These are phyloP conservation scores for Diadegma fenestrale DNA, from an alignment of 2,888 invertebrate species.

Conservation along the genomic window DNA sequence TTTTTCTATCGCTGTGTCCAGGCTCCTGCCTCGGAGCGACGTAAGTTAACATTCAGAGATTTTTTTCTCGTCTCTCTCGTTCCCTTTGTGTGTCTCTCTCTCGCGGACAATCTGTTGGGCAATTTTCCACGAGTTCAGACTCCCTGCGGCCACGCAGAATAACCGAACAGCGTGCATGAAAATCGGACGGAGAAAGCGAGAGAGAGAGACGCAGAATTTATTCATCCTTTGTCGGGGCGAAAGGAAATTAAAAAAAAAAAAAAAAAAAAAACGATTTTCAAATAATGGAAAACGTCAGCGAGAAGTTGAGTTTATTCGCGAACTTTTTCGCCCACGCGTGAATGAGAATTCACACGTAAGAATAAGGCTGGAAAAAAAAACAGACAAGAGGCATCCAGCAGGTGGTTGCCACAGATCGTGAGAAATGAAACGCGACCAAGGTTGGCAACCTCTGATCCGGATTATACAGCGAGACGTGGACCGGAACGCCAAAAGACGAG, in stretches of 20 bases:
- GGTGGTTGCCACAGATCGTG: conserved; percentile 58
- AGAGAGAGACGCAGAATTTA: not conserved
- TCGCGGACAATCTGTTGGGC: conserved; percentile 29
- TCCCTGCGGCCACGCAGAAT: conserved; percentile 12
- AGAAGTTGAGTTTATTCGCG: not conserved
- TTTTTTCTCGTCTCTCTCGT: conserved; percentile 3
- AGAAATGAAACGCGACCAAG: conserved; percentile 55
- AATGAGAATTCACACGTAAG: not conserved
- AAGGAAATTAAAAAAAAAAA: not conserved
- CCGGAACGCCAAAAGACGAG: not conserved
- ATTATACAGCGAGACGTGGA: conserved; percentile 55
- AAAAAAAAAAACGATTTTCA: conserved; percentile 32
- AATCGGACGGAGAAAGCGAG: not conserved
- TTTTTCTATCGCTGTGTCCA: not conserved
- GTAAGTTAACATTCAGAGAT: conserved; percentile 42
- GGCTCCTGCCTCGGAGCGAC: conserved; percentile 27
- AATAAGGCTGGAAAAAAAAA: not conserved
- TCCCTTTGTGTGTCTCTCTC: conserved; percentile 5
- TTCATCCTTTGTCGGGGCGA: conserved; percentile 2
- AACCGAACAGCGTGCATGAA: not conserved
- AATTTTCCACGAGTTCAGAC: conserved; percentile 53
- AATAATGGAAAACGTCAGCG: not conserved
- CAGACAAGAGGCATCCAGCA: conserved; percentile 51
- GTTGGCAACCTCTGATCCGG: conserved; percentile 66
- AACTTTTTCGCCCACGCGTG: not conserved